Evolutionary conservation across 2,888 invertebrate species (phyloP).

Genomic region (Julus scandinavius): DNA sequence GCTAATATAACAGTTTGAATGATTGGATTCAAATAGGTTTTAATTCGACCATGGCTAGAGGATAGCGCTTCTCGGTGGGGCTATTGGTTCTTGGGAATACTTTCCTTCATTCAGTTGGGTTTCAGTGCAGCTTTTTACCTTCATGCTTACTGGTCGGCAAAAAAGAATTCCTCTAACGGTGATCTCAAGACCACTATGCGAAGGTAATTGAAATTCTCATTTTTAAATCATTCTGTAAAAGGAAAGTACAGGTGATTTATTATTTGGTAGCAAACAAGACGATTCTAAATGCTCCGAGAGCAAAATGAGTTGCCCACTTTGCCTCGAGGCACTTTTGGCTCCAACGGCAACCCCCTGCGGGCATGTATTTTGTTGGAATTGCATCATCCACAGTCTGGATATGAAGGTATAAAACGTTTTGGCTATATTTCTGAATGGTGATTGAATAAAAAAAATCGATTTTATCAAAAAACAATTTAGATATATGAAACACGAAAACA

Average conservation of each 20-base stretch:
- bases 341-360: slow-evolving; percentile 54
- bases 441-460: not conserved
- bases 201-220: not conserved
- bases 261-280: slow-evolving; percentile 32
- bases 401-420: slow-evolving; percentile 49
- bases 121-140: slow-evolving; percentile 49
- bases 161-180: not conserved
- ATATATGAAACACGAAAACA: no score
- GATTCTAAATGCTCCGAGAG: not conserved
- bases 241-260: not conserved
- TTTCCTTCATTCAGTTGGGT: slow-evolving; percentile 51
- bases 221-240: not conserved
- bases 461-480: not conserved
- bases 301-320: slow-evolving; percentile 50
- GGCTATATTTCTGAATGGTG: not conserved
- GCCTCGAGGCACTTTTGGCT: slow-evolving; percentile 27
- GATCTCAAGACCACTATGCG: not conserved
- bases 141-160: slow-evolving; percentile 46
- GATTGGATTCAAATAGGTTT: slow-evolving; percentile 48
- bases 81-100: slow-evolving; percentile 51
- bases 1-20: not conserved
- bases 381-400: slow-evolving; percentile 50
- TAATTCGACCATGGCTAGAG: slow-evolving; percentile 53
- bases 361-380: slow-evolving; percentile 54
- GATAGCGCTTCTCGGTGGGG: slow-evolving; percentile 54